Percentiles rank a stretch among this genome's conserved stretches.
phyloP scores from a whole-genome alignment of 2,888 invertebrate species.

The Mamestra brassicae region DNA sequence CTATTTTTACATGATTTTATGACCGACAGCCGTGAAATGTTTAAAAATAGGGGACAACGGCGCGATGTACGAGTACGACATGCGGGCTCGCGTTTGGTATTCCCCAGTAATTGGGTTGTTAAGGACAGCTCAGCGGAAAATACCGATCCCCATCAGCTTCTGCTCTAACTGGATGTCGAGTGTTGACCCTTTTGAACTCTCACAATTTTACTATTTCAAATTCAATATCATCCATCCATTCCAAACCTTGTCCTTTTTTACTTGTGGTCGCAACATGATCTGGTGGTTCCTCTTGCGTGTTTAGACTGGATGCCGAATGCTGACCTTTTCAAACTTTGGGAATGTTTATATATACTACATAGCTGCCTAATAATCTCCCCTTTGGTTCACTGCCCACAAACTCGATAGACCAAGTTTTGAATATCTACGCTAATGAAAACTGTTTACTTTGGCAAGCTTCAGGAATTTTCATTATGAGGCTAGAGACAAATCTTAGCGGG shows the following conservation, averaged over 20 bases:
- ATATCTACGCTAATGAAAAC: conserved; percentile 18
- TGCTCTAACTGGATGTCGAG: not conserved
- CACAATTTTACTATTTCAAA: not conserved
- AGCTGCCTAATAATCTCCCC: not conserved
- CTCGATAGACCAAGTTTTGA: not conserved
- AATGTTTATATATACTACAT: not conserved
- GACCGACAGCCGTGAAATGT: conserved; percentile 19
- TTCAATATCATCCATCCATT: not conserved
- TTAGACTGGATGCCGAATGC: not conserved
- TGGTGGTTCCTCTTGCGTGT: not conserved
- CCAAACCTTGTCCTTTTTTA: not conserved
- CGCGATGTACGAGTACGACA: conserved; percentile 2
- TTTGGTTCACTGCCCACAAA: not conserved
- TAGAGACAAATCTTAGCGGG: not conserved
- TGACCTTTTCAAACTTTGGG: not conserved
- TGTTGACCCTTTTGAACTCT: not conserved
- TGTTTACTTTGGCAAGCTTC: conserved; percentile 19
- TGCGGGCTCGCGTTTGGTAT: not conserved
- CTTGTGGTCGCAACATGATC: not conserved
- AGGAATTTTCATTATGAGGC: conserved; percentile 13
- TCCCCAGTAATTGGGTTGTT: conserved; percentile 7
- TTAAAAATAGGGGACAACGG: conserved; percentile 40
- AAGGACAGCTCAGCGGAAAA: not conserved
- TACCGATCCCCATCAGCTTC: not conserved
- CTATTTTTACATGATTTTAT: conserved; percentile 46